Conservation (phyloP, 2,888 invertebrate species). For the Zygogramma bicolorata region DNA sequence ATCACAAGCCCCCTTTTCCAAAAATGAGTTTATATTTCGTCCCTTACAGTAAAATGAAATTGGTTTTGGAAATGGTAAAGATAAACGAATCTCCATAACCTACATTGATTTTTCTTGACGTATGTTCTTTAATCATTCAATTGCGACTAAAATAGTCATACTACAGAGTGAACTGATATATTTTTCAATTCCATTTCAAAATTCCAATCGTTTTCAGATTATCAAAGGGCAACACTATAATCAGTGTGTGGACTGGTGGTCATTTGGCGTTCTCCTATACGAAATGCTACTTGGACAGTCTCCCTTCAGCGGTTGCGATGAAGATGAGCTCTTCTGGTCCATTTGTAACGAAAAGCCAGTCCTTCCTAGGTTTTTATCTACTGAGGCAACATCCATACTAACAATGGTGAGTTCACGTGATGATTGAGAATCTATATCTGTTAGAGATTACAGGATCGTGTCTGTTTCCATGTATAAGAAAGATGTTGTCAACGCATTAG, state of each 20-base stretch:
- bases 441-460: no score
- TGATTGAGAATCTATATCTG: background rate
- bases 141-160: no score
- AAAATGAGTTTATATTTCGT: no score
- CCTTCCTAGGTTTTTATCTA: slow-evolving; percentile 92
- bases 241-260: slow-evolving; percentile 99
- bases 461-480: no score
- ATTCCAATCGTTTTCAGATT: slow-evolving; percentile 74
- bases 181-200: background rate
- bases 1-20: no score
- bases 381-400: slow-evolving; percentile 86
- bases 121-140: no score
- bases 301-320: slow-evolving; percentile 98
- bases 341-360: slow-evolving; percentile 98
- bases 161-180: no score
- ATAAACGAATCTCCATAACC: no score
- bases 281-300: slow-evolving; percentile 99
- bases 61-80: no score
- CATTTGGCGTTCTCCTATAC: slow-evolving; percentile 96
- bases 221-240: slow-evolving; percentile 97
- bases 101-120: no score
- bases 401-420: slow-evolving; percentile 74
- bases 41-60: no score
- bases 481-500: no score
- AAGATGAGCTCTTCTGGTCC: slow-evolving; percentile 98